Evolutionary conservation across 1,140 invertebrate genomes (phyloP).

Genomic region (Laupala kohalensis): DNA sequence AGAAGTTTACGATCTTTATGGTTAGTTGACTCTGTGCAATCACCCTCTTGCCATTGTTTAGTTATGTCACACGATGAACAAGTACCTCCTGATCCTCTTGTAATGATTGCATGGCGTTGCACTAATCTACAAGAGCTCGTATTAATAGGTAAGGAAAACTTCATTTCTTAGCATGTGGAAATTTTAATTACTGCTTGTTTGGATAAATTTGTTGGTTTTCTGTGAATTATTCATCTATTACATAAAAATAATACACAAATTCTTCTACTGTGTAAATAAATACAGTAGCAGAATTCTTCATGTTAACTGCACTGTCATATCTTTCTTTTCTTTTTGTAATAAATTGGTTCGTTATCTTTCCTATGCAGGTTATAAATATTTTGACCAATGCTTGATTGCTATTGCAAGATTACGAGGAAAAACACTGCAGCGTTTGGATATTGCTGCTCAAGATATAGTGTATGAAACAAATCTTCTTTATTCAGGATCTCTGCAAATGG

Average conservation of each 20-base stretch:
- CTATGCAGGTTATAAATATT: slow-evolving; percentile 44
- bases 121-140: slow-evolving; percentile 49
- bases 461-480: background rate
- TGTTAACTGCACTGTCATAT: no score
- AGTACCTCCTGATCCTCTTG: slow-evolving; percentile 48
- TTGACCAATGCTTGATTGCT: slow-evolving; percentile 49
- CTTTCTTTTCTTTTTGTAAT: no score
- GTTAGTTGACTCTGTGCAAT: slow-evolving; percentile 50
- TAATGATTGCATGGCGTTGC: slow-evolving; percentile 65
- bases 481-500: background rate
- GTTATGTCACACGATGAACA: slow-evolving; percentile 28
- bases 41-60: slow-evolving; percentile 3
- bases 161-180: background rate
- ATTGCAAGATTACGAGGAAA: slow-evolving; percentile 49
- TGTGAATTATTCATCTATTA: background rate
- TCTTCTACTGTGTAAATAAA: no score
- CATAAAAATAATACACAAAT: background rate
- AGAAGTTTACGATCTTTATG: slow-evolving; percentile 48
- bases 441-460: slow-evolving; percentile 7
- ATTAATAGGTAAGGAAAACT: slow-evolving; percentile 33
- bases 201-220: background rate
- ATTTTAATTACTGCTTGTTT: background rate
- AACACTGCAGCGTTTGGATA: slow-evolving; percentile 40
- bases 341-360: background rate
- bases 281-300: no score